Evolutionary conservation across 2,113 vertebrate genomes (phyloP).

Genomic region (Jaculus jaculus): DNA sequence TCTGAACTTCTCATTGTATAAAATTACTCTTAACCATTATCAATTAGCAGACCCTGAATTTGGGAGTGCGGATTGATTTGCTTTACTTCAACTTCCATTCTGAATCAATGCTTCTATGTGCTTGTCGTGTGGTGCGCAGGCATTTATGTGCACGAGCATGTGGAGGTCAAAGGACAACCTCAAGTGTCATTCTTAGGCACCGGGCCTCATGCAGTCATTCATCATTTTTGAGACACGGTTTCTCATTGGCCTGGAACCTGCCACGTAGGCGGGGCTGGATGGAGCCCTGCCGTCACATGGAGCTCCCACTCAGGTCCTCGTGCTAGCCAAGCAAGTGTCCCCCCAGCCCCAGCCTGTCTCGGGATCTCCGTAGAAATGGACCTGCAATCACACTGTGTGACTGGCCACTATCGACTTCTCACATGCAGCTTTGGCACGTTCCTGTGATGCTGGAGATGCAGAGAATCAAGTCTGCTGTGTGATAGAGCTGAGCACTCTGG

Average conservation of each 20-base stretch:
- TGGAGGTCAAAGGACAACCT: no score
- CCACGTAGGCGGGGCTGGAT: no score
- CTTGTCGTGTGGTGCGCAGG: no score
- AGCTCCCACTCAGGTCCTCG: no score
- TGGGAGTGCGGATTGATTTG: neutral
- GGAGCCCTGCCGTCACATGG: no score
- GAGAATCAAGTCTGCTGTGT: neutral
- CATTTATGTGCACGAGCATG: no score
- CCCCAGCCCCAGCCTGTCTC: no score
- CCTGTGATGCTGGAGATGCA: neutral
- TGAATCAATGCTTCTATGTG: neutral
- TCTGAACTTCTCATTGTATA: neutral
- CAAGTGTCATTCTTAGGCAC: no score
- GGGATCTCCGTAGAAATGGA: neutral
- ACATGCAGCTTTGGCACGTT: neutral
- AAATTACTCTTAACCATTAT: constrained; percentile 3
- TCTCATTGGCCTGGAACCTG: no score
- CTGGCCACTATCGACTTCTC: neutral
- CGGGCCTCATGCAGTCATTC: no score
- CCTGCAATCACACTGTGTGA: neutral
- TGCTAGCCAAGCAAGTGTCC: no score
- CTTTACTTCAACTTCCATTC: neutral
- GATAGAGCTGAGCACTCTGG: neutral
- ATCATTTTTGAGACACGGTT: no score
- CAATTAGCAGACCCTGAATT: neutral